Conservation (phyloP, 2,113 vertebrate species). For the Lycocorax pyrrhopterus region DNA sequence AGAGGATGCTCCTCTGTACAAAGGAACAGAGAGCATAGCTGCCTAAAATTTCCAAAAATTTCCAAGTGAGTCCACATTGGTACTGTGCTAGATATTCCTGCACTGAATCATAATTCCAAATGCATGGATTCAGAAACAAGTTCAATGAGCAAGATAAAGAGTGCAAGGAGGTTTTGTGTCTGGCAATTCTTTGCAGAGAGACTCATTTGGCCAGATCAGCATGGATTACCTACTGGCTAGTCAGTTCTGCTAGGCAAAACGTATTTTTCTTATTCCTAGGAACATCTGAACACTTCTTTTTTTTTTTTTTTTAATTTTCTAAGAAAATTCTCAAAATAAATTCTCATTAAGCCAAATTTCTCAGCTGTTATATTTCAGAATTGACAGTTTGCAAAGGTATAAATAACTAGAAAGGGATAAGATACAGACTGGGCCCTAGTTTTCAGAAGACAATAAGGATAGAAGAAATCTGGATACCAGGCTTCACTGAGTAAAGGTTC, state of each 20-base stretch:
- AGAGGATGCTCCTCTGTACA: neutral
- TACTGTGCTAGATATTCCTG: neutral
- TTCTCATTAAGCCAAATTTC: neutral
- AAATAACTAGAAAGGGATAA: neutral
- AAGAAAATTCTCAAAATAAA: neutral
- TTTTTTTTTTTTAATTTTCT: neutral
- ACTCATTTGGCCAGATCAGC: neutral
- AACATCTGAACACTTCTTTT: neutral
- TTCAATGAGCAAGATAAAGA: rapidly evolving
- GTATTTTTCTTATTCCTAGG: neutral
- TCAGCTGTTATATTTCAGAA: neutral
- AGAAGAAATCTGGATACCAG: neutral
- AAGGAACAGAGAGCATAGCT: neutral
- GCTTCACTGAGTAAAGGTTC: neutral
- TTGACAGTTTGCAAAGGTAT: neutral
- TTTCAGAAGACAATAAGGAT: neutral
- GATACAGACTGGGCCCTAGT: neutral
- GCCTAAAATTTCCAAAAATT: neutral
- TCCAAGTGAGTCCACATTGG: neutral
- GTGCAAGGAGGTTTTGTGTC: rapidly evolving
- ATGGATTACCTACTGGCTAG: rapidly evolving
- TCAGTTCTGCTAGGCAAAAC: neutral
- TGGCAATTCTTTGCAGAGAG: neutral
- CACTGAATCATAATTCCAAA: neutral
- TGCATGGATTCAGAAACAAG: neutral